These are phyloP conservation scores for Gallinago nigripennis DNA, from an alignment of 2,797 vertebrate species.

Conservation along the genomic window DNA sequence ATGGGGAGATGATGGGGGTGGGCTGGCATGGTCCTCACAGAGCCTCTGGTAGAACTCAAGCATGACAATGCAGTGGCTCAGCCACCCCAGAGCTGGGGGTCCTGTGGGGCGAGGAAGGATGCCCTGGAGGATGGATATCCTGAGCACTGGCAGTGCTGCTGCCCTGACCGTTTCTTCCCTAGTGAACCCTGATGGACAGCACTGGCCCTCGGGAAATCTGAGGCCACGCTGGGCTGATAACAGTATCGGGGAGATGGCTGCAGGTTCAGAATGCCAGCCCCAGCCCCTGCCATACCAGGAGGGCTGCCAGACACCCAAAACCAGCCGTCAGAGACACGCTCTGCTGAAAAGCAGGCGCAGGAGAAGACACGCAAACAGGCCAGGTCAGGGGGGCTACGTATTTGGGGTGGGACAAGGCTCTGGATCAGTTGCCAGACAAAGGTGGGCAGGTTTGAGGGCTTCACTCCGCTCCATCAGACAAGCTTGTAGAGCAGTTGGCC, in stretches of 20 bases:
- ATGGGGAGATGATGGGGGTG: not conserved
- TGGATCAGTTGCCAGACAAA: slow-evolving; percentile 49
- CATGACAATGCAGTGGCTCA: not conserved
- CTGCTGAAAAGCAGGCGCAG: not conserved
- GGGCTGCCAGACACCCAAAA: slow-evolving; percentile 24
- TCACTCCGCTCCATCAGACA: not conserved
- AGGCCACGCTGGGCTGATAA: not conserved
- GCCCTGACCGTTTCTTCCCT: not conserved
- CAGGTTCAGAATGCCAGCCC: not conserved
- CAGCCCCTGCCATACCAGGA: not conserved
- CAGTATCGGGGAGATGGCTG: not conserved
- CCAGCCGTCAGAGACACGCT: not conserved
- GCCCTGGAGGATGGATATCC: not conserved
- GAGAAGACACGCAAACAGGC: not conserved
- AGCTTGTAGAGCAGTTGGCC: slow-evolving; percentile 42
- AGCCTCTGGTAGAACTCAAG: not conserved
- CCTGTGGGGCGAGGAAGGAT: not conserved
- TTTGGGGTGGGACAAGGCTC: not conserved
- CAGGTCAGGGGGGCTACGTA: rapidly evolving
- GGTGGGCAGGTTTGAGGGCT: slow-evolving; percentile 3
- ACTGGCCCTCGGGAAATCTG: not conserved
- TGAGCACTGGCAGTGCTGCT: not conserved
- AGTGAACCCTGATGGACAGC: not conserved
- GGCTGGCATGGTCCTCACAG: not conserved
- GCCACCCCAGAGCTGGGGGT: not conserved